Percentiles rank a stretch among this genome's conserved stretches.
Evolutionary conservation across 2,113 vertebrate genomes (phyloP).

Genomic region (Redunca redunca): DNA sequence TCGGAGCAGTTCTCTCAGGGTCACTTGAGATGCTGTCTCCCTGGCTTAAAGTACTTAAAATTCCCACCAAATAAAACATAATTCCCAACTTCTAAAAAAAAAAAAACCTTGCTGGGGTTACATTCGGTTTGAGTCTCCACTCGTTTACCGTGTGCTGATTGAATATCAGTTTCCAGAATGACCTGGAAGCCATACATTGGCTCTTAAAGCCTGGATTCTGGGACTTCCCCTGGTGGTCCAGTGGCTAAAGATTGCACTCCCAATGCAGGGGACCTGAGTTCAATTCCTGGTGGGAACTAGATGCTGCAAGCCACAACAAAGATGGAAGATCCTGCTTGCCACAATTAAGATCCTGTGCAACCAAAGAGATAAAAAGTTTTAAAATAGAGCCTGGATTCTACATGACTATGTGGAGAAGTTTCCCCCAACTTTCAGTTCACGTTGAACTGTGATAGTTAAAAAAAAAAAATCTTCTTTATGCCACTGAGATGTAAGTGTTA

Average conservation of each 20-base stretch:
- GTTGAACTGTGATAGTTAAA: neutral
- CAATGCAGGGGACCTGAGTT: neutral
- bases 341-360: neutral
- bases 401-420: neutral
- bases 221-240: neutral
- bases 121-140: neutral
- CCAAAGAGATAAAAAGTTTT: neutral
- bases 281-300: neutral
- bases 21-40: neutral
- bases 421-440: neutral
- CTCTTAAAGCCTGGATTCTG: neutral
- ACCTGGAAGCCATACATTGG: neutral
- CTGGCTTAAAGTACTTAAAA: neutral
- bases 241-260: neutral
- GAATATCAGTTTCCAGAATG: neutral
- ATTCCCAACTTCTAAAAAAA: neutral
- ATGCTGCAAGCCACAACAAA: neutral
- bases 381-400: neutral
- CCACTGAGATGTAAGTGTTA: neutral
- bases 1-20: neutral
- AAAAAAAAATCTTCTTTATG: neutral
- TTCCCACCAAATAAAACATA: neutral
- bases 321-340: neutral
- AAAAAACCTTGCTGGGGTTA: neutral
- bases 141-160: neutral